phyloP scores from a whole-genome alignment of 1,140 invertebrate species.

The Pseudomyrmex concolor region DNA sequence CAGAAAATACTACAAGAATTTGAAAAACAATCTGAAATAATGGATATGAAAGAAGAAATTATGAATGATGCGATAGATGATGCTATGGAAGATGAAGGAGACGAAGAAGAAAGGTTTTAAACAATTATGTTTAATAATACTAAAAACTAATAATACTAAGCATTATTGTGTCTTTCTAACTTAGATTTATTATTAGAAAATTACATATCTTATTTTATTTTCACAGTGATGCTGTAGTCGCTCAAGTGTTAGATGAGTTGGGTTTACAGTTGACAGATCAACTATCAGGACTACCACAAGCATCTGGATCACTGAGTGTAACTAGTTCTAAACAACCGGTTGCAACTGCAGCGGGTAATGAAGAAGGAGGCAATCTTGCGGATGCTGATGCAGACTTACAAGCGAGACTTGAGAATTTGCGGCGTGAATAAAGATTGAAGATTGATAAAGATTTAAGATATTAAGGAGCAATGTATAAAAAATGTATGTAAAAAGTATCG shows the following conservation, averaged over 20 bases:
- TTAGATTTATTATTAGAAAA: constrained; percentile 11
- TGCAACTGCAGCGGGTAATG: constrained; percentile 85
- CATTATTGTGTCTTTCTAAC: background rate
- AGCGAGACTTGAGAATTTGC: constrained; percentile 96
- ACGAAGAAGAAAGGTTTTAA: constrained; percentile 97
- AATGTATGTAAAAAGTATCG: constrained; percentile 60
- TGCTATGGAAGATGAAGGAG: constrained; percentile 98
- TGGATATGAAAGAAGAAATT: constrained; percentile 99
- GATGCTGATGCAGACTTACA: constrained; percentile 98
- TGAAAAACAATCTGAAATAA: constrained; percentile 99
- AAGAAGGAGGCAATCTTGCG: constrained; percentile 86
- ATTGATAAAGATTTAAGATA: constrained; percentile 15
- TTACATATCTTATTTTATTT: constrained; percentile 63
- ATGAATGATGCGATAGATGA: constrained; percentile 99
- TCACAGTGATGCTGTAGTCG: constrained; percentile 93
- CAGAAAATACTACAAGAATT: constrained; percentile 99
- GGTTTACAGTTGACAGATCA: constrained; percentile 97
- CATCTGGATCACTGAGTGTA: constrained; percentile 82
- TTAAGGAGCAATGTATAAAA: constrained; percentile 45
- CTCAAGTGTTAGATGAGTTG: constrained; percentile 98
- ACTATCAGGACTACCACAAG: constrained; percentile 93
- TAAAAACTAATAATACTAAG: too few species aligned
- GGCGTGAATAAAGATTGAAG: constrained; percentile 90
- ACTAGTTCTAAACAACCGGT: constrained; percentile 85
- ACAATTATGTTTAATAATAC: background rate